Evolutionary conservation across 2,113 vertebrate species (phyloP), one percentile per base, ranked within the genome.

Genomic region (Aldabrachelys gigantea): DNA sequence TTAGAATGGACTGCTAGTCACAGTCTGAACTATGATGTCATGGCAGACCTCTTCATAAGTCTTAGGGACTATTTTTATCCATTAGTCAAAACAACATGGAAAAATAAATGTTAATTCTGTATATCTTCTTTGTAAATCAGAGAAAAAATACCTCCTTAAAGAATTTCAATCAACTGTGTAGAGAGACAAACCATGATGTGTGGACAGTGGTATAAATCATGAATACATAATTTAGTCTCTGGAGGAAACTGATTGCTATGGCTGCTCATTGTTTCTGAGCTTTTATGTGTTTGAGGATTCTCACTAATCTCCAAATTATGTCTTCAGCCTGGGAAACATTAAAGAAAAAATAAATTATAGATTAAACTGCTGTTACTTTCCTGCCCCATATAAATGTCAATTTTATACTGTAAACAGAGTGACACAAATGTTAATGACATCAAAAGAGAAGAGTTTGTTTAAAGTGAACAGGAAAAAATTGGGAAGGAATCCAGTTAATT

Each of bases 271-370:
- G 91, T 94, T 96, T 91, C 49, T 84, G 53, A 89, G 44, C 82
- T 56, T 22, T 86, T 94, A 80, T 89, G 35, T 94, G 92, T 90
- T 89, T 76, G 53, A 91, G 82, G 38, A 92, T 93, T 94, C 85
- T 82, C 91, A 88, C 95, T 92, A 87, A 92, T 92, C 80, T 86
- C 41, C 88, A 85, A 91, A 95, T 96, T 88, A 85, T 90, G 27
- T 78, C 56, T 72, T 95, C 88, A 92, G 59, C 54, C 47, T 62
- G 9, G 47, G 87, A 91, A 92, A 25, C 7, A 29, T 50, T 78
- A 80, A 75, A 87, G 9, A 31, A 14, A 57, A 31, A 75, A 85
- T 82, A 35, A 25, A 59, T 81, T 52, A 82, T 41, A 87, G n/a
- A 49, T 54, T n/a, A 82, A 87, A 82, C 17, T 50, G 35, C 41